These are phyloP conservation scores for Diachasma alloeum DNA, from an alignment of 1,140 invertebrate genomes.

Conservation along the genomic window DNA sequence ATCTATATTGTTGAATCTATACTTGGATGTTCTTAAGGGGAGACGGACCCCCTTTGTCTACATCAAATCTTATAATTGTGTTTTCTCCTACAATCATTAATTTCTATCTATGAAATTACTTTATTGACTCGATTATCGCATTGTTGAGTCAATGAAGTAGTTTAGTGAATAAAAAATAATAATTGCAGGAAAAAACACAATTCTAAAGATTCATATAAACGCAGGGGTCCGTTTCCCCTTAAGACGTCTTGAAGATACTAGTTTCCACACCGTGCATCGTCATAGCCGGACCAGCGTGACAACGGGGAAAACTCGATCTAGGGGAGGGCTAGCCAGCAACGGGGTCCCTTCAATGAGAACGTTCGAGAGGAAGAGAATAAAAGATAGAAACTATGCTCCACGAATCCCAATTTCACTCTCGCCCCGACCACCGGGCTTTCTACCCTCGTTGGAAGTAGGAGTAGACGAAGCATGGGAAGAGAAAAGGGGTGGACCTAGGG, in stretches of 20 bases:
- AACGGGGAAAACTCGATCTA: constrained; percentile 23
- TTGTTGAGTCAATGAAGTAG: too few species aligned
- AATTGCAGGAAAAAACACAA: too few species aligned
- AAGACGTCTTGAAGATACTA: constrained; percentile 15
- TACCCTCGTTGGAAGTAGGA: not conserved
- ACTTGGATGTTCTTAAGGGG: too few species aligned
- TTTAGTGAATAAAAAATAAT: too few species aligned
- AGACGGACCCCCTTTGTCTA: too few species aligned
- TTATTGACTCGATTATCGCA: too few species aligned
- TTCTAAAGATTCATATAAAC: too few species aligned
- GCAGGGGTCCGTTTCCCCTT: too few species aligned
- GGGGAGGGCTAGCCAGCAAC: not conserved
- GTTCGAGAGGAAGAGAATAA: not conserved
- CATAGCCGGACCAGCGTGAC: constrained; percentile 12
- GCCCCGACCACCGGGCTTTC: not conserved
- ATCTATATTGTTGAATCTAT: too few species aligned
- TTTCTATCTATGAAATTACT: too few species aligned
- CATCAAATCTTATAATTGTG: too few species aligned
- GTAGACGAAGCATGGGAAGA: not conserved
- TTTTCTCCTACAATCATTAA: too few species aligned
- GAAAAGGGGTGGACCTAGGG: not conserved
- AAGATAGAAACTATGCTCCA: constrained; percentile 5
- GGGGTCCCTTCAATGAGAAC: not conserved
- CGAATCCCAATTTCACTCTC: constrained; percentile 27
- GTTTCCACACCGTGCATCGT: not conserved